Evolutionary conservation across 2,797 vertebrate genomes (phyloP), one percentile per base, ranked within the genome.

Genomic region (Atherinosoma microstoma): DNA sequence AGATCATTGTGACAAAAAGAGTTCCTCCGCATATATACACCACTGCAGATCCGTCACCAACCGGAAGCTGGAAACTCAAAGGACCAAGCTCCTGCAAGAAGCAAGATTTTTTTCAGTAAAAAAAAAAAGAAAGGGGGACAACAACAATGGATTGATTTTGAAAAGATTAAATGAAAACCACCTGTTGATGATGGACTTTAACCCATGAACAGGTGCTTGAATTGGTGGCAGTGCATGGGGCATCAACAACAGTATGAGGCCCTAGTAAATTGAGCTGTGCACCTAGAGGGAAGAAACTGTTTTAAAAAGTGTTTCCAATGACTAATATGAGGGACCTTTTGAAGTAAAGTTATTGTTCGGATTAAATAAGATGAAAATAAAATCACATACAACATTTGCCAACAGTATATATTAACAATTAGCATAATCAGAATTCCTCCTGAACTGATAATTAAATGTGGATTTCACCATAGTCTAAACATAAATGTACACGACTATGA

Each of bases 11-110:
- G 82, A 94, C 81, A 1, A 97, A 88, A 70, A 98, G 88, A 22
- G 97, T 98, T 75, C 93, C 85, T 0, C 75, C 87, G 51, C 96
- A 97, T 20, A 99, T 96, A 2, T 90, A 77, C n/a, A 42, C 30
- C 58, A 77, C 71, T 24, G 96, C 87, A n/a, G 94, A 90, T 27
- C 87, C 94, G 22, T 96, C 94, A 12, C 97, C 98, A 53, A 98
- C 96, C 16, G 97, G 97, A 76, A 98, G 67, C 66, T 91, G 92
- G 7, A 98, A 75, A 57, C 77, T 76, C 24, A 42, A 1, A 2
- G 80, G 81, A 49, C 89, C 79, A 7, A 11, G 58, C 8, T 70
- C 82, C 93, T 94, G 12, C 29, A 67, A 15, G 58, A 79, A 2
- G 76, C 3, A 76, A 75, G 0, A 74, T 18, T n/a, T 40, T 15